phyloP scores from a whole-genome alignment of 2,113 vertebrate species.

The Mesoclemmys tuberculata region DNA sequence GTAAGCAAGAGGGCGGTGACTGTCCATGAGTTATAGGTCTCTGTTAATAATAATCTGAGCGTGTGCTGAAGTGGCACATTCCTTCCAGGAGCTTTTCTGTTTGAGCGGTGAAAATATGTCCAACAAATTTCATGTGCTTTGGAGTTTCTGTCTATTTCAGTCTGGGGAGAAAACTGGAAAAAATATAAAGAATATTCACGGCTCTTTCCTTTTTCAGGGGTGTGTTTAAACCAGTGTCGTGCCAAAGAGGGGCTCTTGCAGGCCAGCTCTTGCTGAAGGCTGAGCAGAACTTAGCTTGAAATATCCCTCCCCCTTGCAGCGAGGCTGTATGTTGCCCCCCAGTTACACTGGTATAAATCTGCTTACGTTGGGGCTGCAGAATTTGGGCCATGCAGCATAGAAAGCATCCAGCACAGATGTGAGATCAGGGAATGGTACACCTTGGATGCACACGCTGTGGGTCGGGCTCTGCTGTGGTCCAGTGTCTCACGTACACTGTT shows the following conservation, averaged over 20 bases:
- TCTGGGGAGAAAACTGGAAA: background rate
- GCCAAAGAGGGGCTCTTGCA: fast-evolving
- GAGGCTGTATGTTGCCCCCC: background rate
- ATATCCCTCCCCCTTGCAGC: fast-evolving
- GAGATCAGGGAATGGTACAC: background rate
- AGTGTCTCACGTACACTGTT: background rate
- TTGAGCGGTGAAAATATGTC: constrained; percentile 34
- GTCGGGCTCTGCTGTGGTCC: background rate
- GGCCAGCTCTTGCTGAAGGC: fast-evolving
- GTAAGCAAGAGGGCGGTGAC: background rate
- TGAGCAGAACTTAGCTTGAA: background rate
- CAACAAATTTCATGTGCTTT: background rate
- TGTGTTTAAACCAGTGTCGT: fast-evolving
- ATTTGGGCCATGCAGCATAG: fast-evolving
- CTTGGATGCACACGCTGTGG: background rate
- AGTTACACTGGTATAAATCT: background rate
- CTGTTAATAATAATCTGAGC: background rate
- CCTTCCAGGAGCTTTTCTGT: constrained; percentile 36
- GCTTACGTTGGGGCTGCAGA: background rate
- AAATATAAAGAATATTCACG: constrained; percentile 5
- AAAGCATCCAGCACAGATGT: fast-evolving
- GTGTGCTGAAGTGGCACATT: constrained; percentile 37
- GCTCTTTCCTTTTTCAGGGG: background rate
- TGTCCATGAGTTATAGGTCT: background rate
- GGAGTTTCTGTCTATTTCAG: constrained; percentile 23